Percentiles rank a stretch among this genome's conserved stretches.
These are phyloP conservation scores for Formica aserva DNA, from an alignment of 2,888 invertebrate genomes.

Conservation along the genomic window DNA sequence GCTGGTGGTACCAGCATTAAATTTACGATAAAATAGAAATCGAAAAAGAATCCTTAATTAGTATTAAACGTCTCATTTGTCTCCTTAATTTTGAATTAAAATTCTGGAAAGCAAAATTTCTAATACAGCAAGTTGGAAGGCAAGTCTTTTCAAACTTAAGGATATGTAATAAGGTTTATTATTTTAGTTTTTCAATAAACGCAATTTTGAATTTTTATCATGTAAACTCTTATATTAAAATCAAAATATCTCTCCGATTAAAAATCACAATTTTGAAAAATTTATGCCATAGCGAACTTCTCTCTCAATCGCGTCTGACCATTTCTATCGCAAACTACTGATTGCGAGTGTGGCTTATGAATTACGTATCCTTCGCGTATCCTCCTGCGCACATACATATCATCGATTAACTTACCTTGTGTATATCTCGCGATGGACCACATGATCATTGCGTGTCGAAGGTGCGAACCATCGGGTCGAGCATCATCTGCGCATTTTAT, in stretches of 20 bases:
- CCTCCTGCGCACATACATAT: conserved; percentile 38
- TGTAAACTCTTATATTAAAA: neutral
- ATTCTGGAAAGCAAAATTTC: neutral
- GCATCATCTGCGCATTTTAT: conserved; percentile 41
- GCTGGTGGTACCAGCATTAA: neutral
- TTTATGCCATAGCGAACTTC: neutral
- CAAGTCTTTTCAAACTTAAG: neutral
- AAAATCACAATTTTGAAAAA: neutral
- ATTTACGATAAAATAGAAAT: conserved; percentile 6
- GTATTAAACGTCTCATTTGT: neutral
- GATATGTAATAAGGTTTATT: neutral
- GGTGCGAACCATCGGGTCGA: conserved; percentile 42
- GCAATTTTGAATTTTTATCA: neutral
- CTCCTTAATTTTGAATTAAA: neutral
- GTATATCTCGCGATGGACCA: neutral
- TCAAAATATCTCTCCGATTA: neutral
- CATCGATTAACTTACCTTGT: conserved; percentile 63
- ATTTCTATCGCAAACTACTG: conserved; percentile 38
- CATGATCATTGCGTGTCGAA: neutral
- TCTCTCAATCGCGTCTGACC: conserved; percentile 18
- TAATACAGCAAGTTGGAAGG: no score
- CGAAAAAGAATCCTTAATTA: neutral
- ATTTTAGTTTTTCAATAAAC: neutral
- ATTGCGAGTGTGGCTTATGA: neutral
- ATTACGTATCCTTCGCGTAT: conserved; percentile 46